Percentiles rank a stretch among this genome's conserved stretches.
phyloP scores from a whole-genome alignment of 2,888 invertebrate genomes.

The Leptopilina syphax region DNA sequence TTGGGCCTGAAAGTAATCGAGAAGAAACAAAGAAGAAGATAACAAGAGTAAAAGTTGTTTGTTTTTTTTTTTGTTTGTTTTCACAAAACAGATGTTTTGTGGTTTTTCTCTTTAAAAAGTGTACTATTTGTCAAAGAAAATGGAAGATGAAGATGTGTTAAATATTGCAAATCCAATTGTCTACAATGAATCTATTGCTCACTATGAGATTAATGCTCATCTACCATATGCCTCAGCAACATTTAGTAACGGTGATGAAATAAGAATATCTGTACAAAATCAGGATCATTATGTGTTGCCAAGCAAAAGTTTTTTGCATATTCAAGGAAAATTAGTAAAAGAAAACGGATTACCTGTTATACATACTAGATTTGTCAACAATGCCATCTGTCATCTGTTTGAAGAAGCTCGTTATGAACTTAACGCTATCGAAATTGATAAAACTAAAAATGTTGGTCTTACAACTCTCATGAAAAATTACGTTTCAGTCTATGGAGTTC shows the following conservation, averaged over 20 bases:
- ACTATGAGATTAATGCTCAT: constrained; percentile 50
- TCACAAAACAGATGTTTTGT: neutral
- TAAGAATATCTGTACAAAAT: constrained; percentile 50
- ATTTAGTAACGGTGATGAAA: constrained; percentile 53
- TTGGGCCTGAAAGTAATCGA: constrained; percentile 49
- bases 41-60: neutral
- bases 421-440: constrained; percentile 68
- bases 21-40: neutral
- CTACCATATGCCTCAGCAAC: neutral
- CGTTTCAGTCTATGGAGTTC: constrained; percentile 58
- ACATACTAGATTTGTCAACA: constrained; percentile 41
- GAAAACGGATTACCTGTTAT: neutral
- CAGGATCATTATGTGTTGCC: constrained; percentile 50
- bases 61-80: too few relatives aligned
- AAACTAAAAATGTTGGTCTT: constrained; percentile 66
- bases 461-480: constrained; percentile 69
- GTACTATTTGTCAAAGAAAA: neutral
- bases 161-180: constrained; percentile 22
- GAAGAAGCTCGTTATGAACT: constrained; percentile 70
- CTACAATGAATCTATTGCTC: constrained; percentile 48
- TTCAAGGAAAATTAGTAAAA: constrained; percentile 1
- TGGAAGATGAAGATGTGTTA: constrained; percentile 35
- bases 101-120: too few relatives aligned
- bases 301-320: constrained; percentile 48
- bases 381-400: constrained; percentile 64